Evolutionary conservation across 2,113 vertebrate species (phyloP).

Genomic region (Archocentrus centrarchus): DNA sequence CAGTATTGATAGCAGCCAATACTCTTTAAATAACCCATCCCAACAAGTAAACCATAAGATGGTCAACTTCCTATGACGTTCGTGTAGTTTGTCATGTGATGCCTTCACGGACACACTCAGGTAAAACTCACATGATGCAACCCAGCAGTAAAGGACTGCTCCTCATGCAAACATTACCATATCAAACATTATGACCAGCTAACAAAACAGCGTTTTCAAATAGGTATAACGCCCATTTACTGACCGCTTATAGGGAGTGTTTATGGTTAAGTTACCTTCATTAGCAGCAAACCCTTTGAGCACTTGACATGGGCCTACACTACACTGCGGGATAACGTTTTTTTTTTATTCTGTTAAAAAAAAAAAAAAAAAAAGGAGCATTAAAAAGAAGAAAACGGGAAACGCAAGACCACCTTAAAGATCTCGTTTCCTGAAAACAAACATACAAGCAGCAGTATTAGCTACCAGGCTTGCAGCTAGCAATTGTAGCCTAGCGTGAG

Average conservation of each 20-base stretch:
- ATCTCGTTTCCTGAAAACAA: neutral
- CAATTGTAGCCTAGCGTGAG: conserved; percentile 29
- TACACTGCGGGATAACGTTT: neutral
- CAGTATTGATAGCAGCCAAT: neutral
- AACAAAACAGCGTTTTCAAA: neutral
- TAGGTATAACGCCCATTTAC: neutral
- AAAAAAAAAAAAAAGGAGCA: neutral
- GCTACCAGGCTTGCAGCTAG: neutral
- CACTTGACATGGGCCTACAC: conserved; percentile 9
- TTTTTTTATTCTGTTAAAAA: neutral
- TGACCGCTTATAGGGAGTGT: neutral
- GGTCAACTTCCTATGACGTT: neutral
- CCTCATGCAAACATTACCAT: neutral
- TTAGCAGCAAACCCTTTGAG: conserved; percentile 27
- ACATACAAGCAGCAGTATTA: neutral
- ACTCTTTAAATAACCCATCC: neutral
- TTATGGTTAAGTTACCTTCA: conserved; percentile 19
- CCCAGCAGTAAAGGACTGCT: neutral
- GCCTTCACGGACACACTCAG: conserved; percentile 24
- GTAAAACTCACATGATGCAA: conserved; percentile 58
- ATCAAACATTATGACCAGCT: neutral
- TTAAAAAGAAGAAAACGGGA: neutral
- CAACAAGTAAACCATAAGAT: neutral
- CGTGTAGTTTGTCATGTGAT: conserved; percentile 17
- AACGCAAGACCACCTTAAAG: rapidly evolving